Percentiles rank a stretch among this genome's conserved stretches.
Conservation (phyloP, 2,113 vertebrate genomes). For the Falco punctatus region DNA sequence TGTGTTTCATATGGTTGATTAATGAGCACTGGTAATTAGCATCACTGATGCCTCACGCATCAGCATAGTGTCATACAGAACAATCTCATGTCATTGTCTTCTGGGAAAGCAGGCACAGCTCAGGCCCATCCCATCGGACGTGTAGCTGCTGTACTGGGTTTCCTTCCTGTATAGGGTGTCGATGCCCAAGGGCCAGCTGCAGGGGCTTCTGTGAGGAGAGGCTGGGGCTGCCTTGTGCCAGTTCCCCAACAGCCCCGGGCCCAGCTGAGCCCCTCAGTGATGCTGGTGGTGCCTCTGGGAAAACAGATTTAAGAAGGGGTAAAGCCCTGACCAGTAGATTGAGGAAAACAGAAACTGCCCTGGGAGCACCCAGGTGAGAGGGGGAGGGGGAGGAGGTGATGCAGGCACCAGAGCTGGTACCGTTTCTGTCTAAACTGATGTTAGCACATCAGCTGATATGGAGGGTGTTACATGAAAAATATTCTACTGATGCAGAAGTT, state of each 20-base stretch:
- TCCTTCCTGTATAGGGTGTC: background rate
- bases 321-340: background rate
- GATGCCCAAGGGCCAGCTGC: background rate
- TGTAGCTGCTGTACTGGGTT: background rate
- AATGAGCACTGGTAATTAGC: background rate
- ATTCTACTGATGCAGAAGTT: background rate
- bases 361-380: background rate
- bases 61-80: background rate
- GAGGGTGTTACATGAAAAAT: background rate
- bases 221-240: background rate
- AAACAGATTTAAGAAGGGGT: background rate
- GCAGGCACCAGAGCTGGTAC: background rate
- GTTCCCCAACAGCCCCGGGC: background rate
- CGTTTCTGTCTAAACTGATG: background rate
- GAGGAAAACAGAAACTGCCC: background rate
- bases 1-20: background rate
- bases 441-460: background rate
- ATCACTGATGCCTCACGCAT: background rate
- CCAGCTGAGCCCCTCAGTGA: background rate
- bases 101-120: background rate
- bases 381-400: background rate
- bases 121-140: background rate
- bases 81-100: too few relatives aligned
- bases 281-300: background rate
- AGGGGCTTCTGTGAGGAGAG: background rate